phyloP scores from a whole-genome alignment of 2,113 vertebrate species.

The Cyprinodon variegatus region DNA sequence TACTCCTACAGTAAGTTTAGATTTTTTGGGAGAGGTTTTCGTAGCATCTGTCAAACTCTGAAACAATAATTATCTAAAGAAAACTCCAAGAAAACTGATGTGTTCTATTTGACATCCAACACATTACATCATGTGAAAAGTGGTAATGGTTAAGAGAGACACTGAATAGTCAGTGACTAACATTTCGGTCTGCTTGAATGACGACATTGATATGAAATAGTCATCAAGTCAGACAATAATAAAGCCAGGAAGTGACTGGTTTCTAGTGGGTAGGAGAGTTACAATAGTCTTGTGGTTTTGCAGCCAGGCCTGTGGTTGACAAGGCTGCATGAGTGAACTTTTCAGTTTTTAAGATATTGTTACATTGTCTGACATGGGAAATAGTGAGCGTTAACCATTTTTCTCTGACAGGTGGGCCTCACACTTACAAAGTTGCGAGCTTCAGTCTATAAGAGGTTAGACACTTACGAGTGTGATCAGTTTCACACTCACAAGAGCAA shows the following conservation, averaged over 20 bases:
- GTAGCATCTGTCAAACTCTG: neutral
- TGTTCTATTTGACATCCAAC: neutral
- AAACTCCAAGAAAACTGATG: neutral
- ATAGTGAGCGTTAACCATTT: slow-evolving; percentile 56
- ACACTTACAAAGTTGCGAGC: slow-evolving; percentile 34
- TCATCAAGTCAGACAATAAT: slow-evolving; percentile 21
- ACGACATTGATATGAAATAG: slow-evolving; percentile 46
- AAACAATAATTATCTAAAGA: neutral
- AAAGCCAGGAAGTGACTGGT: slow-evolving; percentile 55
- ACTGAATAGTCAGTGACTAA: slow-evolving; percentile 21
- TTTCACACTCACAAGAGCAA: slow-evolving; percentile 19
- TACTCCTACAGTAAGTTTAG: neutral
- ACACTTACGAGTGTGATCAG: neutral
- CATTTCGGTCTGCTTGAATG: slow-evolving; percentile 8
- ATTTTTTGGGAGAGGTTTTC: neutral
- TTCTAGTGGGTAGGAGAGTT: slow-evolving; percentile 61
- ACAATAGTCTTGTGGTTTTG: slow-evolving; percentile 46
- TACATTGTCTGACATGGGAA: slow-evolving; percentile 58
- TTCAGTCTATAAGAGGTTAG: neutral
- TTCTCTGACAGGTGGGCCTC: slow-evolving; percentile 38
- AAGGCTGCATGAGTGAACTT: slow-evolving; percentile 57
- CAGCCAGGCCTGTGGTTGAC: slow-evolving; percentile 36
- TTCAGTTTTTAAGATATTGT: slow-evolving; percentile 54
- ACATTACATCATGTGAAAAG: slow-evolving; percentile 8
- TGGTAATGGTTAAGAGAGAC: slow-evolving; percentile 7